These are phyloP conservation scores for Amazona vittata DNA, from an alignment of 2,113 vertebrate genomes.

Conservation along the genomic window DNA sequence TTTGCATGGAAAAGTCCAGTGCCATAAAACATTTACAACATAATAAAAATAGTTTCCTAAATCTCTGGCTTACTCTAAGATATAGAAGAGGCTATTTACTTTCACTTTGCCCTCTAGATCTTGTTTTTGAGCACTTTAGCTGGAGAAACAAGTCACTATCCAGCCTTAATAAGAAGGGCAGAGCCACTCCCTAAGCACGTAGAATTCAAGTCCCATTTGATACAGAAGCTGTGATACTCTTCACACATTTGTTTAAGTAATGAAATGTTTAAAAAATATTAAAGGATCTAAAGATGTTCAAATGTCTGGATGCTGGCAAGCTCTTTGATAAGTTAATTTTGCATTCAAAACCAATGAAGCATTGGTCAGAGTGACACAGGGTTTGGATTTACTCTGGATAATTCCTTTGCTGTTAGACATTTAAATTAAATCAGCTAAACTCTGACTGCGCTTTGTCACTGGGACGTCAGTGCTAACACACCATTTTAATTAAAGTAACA, in stretches of 20 bases:
- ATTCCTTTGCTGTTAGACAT: conserved; percentile 66
- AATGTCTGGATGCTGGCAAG: not conserved
- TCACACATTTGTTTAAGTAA: not conserved
- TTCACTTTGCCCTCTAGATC: not conserved
- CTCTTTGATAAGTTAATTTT: conserved; percentile 56
- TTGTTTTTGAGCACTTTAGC: not conserved
- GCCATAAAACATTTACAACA: not conserved
- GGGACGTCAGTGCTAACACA: not conserved
- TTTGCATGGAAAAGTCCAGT: not conserved
- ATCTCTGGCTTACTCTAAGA: not conserved
- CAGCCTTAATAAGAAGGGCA: not conserved
- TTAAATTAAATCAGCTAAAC: conserved; percentile 70
- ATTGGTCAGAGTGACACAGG: conserved; percentile 36
- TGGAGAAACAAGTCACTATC: not conserved
- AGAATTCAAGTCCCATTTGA: not conserved
- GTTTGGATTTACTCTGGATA: conserved; percentile 43
- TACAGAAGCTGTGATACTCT: not conserved
- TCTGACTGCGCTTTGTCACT: conserved; percentile 26
- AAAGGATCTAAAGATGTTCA: not conserved
- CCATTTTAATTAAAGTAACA: conserved; percentile 44
- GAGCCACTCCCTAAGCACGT: not conserved
- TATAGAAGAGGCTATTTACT: not conserved
- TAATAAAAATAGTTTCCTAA: not conserved
- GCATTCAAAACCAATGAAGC: conserved; percentile 47
- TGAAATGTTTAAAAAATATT: not conserved